Evolutionary conservation across 1,140 invertebrate genomes (phyloP), one percentile per base, ranked within the genome.

Genomic region (Musca domestica): DNA sequence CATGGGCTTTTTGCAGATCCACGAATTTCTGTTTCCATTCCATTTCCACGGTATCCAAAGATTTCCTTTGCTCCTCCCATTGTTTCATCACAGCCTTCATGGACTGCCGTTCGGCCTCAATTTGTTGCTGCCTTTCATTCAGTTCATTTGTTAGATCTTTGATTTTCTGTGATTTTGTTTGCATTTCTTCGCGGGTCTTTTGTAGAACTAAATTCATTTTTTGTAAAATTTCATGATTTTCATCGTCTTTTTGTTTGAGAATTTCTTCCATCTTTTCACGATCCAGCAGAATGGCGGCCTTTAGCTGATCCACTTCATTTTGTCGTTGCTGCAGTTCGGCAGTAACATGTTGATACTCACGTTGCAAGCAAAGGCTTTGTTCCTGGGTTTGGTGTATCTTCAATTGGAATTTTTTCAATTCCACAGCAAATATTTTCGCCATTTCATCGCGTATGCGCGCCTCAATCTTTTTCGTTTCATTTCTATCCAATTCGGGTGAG

Each of bases 381-480:
- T 83, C 83, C 68, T 87, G 84, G 25, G 83, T 73, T 69, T 86
- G 82, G 52, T 85, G 82, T 0, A 85, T 67, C 17, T 82, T 81
- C 51, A 78, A 64, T 9, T 81, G 81, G 67, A 84, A 85, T 25
- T 82, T 83, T 73, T 84, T 87, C 61, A 87, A 81, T 77, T 87
- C 85, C 20, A 82, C 54, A 0, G 85, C 85, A 74, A 86, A 87
- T 20, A 86, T 83, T 71, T 86, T 84, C 0, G 85, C 85, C 76
- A 87, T 85, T 71, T 87, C 86, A 54, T 86, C 84, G 6, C 85
- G 75, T 71, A 87, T 86, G 64, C 85, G 85, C 54, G 77, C 69
- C 51, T 81, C 80, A 10, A 77, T 77, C 6, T 69, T 64, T 61
- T 72, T 76, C 12, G 74, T 71, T 2, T 74, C 71, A 22, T 67